Conservation (phyloP, 1,140 invertebrate species). For the Bombus balteatus region DNA sequence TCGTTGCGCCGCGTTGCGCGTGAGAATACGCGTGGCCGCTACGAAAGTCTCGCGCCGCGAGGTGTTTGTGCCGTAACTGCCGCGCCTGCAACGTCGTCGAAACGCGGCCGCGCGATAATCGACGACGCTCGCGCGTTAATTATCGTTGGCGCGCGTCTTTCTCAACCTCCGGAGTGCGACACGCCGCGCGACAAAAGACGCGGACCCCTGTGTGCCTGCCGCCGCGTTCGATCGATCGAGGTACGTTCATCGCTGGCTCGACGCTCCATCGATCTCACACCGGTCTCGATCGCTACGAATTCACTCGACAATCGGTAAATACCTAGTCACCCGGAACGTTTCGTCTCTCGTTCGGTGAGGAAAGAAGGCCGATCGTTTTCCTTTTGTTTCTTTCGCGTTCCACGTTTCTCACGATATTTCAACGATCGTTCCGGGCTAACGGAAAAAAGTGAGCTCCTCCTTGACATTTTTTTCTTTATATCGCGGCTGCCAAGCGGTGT, state of each 20-base stretch:
- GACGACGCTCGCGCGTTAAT: background rate
- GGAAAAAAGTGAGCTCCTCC: background rate
- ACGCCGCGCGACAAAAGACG: background rate
- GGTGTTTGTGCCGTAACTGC: background rate
- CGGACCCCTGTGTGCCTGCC: background rate
- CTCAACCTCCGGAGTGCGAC: background rate
- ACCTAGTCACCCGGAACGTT: background rate
- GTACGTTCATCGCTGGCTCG: conserved; percentile 9
- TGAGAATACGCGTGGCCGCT: background rate
- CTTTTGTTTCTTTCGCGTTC: background rate
- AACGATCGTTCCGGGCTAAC: background rate
- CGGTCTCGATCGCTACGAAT: background rate
- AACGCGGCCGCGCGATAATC: background rate
- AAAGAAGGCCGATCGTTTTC: background rate
- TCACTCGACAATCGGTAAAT: background rate
- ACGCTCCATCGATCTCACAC: conserved; percentile 3
- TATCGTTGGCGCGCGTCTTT: background rate
- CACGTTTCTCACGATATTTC: background rate
- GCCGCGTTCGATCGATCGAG: conserved; percentile 28
- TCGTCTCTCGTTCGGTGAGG: background rate
- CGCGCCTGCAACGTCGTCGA: background rate
- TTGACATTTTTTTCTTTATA: background rate
- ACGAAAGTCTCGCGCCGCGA: background rate
- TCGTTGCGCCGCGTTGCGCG: background rate
- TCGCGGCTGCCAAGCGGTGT: background rate